Evolutionary conservation across 30 jellyfish, hydroid and myxozoan genomes (phyloP), one percentile per base, ranked within the genome.

Genomic region (Chrysaora quinquecirrha): DNA sequence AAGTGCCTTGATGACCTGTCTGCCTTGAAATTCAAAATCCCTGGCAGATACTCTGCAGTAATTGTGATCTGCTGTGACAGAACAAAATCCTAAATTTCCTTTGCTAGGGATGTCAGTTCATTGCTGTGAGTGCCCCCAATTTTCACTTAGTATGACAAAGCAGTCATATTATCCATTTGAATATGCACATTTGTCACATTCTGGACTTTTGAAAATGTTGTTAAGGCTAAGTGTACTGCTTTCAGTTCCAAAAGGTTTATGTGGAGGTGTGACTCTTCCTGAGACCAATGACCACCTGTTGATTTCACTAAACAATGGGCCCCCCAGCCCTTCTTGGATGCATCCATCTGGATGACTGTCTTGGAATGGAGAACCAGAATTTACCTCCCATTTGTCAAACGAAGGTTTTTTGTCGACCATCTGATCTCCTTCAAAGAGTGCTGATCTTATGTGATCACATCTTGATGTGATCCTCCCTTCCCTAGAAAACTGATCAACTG

Each of bases 301-400:
- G 78, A 35, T 32, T 33, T 18, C 7, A 20, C 48, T 20, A 11
- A 69, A 32, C 85, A 73, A 73, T 20, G 28, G 24, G 48, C 85
- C 9, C 81, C 85, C 85, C 85, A 73, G 9, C 85, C 85, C 43
- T 73, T 73, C 50, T 73, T 73, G 76, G 85, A 73, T 0, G 85
- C 85, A 48, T 73, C 85, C 21, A 77, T 73, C 77, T 73, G 85
- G 47, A 33, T 73, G 10, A 73, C 46, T 71, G 47, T 31, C 30
- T 35, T 33, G 10, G 76, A 20, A 10, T 38, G 46, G 49, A 43
- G 47, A 3, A 23, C 4, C 31, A 73, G 1, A 18, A 73, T 31
- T 34, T 29, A 38, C 14, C 48, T 24, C 3, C 85, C 85, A 31
- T 73, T 1, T 21, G 38, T 34, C 85, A 73, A 33, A 3, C 24